Conservation (phyloP, 2,888 invertebrate species). For the Deroplatys truncata region DNA sequence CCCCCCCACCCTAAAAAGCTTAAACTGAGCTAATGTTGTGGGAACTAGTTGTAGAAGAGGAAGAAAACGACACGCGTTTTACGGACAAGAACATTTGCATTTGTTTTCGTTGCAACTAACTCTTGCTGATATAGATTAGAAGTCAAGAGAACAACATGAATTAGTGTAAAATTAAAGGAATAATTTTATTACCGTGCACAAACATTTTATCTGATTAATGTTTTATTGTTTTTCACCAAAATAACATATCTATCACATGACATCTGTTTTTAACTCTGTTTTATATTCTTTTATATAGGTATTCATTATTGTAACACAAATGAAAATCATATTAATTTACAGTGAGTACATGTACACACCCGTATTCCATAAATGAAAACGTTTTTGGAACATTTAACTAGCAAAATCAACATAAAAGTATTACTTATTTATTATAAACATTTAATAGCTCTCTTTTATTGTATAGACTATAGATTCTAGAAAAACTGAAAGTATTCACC, state of each 20-base stretch:
- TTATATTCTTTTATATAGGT: background rate
- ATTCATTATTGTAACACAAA: background rate
- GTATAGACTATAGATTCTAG: background rate
- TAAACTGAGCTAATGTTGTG: too few species aligned
- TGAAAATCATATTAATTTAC: background rate
- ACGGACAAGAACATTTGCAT: too few species aligned
- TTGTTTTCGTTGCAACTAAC: too few species aligned
- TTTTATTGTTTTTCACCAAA: background rate
- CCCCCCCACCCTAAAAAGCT: too few species aligned
- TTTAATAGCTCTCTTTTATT: background rate
- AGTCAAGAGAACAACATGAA: background rate
- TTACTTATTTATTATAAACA: background rate
- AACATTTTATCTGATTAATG: background rate
- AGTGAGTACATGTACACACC: background rate
- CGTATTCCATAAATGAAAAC: background rate
- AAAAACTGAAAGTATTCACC: background rate
- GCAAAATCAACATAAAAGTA: background rate
- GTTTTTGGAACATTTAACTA: background rate
- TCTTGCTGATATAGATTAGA: too few species aligned
- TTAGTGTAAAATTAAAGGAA: background rate
- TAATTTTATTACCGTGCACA: background rate
- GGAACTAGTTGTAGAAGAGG: too few species aligned
- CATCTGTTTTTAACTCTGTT: background rate
- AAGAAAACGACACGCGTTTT: too few species aligned
- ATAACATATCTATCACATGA: background rate